These are phyloP conservation scores for Spongilla lacustris DNA, from an alignment of 37 sponge, comb jelly and placozoan species.

Conservation along the genomic window DNA sequence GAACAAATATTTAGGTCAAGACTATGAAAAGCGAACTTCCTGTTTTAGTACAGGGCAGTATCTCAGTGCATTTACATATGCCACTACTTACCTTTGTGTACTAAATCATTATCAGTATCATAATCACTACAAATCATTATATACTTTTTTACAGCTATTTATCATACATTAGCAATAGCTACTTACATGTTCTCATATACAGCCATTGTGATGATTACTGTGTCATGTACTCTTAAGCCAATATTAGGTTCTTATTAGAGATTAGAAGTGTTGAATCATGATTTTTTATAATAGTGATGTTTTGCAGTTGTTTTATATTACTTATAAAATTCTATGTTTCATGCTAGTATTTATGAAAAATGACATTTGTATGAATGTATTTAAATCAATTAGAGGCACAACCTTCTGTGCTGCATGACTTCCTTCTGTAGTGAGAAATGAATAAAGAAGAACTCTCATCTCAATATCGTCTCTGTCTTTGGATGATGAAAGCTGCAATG, in stretches of 20 bases:
- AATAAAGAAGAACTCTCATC: constrained; percentile 48
- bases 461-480: constrained; percentile 5
- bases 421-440: constrained; percentile 49
- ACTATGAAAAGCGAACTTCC: neutral
- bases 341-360: neutral
- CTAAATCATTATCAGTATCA: neutral
- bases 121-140: neutral
- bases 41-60: constrained; percentile 1
- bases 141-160: neutral
- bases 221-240: constrained; percentile 1
- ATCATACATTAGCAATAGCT: neutral
- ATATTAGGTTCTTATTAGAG: constrained; percentile 1
- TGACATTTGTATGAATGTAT: neutral
- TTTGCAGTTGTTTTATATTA: neutral
- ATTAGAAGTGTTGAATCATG: neutral
- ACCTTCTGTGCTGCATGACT: constrained; percentile 41
- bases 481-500: neutral
- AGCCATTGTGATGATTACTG: neutral
- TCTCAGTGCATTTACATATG: neutral
- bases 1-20: neutral
- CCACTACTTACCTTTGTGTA: constrained; percentile 1
- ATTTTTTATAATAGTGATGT: neutral
- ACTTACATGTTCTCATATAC: neutral
- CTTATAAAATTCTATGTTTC: neutral
- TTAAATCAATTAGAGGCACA: neutral